phyloP scores from a whole-genome alignment of 2,113 vertebrate genomes.

The Gallinago jamesoni region DNA sequence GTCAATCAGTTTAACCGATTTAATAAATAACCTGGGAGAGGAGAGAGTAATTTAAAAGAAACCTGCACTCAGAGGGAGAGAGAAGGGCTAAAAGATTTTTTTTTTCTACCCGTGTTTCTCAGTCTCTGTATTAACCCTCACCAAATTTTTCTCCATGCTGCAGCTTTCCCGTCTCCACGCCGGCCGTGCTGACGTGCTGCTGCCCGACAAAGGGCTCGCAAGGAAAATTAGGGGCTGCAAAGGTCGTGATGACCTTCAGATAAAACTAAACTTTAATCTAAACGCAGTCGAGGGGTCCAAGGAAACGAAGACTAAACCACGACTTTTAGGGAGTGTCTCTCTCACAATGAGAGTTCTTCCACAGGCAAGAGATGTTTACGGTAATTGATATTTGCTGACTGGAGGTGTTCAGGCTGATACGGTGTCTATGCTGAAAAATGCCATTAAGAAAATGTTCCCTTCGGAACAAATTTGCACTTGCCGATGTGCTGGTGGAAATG shows the following conservation, averaged over 20 bases:
- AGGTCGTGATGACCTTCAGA: neutral
- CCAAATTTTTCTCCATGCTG: fast-evolving
- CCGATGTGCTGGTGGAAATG: neutral
- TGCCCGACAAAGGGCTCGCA: neutral
- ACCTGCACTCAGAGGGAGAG: neutral
- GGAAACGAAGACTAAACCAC: neutral
- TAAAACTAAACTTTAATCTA: neutral
- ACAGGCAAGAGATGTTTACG: neutral
- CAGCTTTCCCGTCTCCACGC: neutral
- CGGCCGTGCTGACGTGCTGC: neutral
- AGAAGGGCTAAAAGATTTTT: neutral
- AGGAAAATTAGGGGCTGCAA: neutral
- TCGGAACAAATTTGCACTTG: neutral
- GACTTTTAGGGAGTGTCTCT: neutral
- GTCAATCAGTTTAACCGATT: neutral
- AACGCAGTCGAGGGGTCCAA: fast-evolving
- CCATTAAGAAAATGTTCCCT: neutral
- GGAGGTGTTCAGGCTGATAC: neutral
- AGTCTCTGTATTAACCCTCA: neutral
- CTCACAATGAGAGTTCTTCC: neutral
- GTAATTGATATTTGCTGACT: neutral
- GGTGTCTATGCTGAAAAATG: neutral
- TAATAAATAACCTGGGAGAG: neutral
- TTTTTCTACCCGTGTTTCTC: neutral
- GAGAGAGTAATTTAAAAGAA: neutral